Conservation (phyloP, 92 coral and sea anemone genomes). For the Hydrozoanthus gracilis region DNA sequence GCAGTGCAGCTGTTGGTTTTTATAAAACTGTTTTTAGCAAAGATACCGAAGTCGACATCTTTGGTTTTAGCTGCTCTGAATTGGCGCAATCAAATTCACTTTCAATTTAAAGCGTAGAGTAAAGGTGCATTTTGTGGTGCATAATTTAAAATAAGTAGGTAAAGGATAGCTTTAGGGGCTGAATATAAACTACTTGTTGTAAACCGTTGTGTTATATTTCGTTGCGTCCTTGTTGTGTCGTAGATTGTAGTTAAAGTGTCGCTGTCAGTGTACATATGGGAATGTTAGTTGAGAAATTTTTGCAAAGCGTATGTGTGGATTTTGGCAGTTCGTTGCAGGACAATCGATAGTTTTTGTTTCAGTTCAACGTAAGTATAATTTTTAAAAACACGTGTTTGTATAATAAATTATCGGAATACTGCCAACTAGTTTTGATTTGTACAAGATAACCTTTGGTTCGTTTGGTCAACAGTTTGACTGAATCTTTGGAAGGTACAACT, state of each 20-base stretch:
- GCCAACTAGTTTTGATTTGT: not conserved
- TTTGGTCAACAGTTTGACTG: not conserved
- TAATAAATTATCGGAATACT: not conserved
- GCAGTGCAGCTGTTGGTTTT: constrained; percentile 38
- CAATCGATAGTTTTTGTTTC: not conserved
- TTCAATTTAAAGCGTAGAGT: not conserved
- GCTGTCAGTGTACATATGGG: no score
- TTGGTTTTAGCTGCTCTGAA: not conserved
- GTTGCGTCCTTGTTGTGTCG: no score
- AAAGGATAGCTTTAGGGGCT: not conserved
- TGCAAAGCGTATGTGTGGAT: no score
- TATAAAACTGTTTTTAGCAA: constrained; percentile 22
- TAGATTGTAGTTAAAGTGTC: no score
- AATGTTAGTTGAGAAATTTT: no score
- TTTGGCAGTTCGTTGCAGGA: no score
- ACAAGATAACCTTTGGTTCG: not conserved
- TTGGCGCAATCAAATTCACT: not conserved
- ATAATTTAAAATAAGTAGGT: not conserved
- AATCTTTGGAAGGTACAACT: not conserved
- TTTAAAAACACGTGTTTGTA: constrained; percentile 11
- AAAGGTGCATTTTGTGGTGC: not conserved
- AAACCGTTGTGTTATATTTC: no score
- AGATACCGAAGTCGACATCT: not conserved
- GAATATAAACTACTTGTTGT: no score
- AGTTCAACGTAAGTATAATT: not conserved